Conservation (phyloP, 2,888 invertebrate species). For the Penaeus monodon region DNA sequence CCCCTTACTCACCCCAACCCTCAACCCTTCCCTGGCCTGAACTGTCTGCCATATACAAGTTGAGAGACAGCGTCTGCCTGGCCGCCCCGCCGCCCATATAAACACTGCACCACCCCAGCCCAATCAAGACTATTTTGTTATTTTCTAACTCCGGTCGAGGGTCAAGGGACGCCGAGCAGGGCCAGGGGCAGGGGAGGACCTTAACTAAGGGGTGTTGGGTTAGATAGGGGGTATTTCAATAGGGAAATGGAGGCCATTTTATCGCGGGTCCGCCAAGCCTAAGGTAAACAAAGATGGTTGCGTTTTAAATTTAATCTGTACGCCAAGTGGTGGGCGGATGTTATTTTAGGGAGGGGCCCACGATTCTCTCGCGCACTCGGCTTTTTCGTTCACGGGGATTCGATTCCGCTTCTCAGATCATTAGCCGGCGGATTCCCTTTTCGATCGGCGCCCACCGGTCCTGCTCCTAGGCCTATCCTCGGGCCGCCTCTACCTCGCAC, state of each 20-base stretch:
- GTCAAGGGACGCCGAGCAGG: not conserved
- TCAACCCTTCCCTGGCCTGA: no score
- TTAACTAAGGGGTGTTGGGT: conserved; percentile 6
- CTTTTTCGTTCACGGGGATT: conserved; percentile 35
- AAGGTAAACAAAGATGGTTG: conserved; percentile 61
- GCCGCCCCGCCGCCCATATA: no score
- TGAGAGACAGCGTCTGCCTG: no score
- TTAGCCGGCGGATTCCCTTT: not conserved
- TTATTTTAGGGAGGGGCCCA: conserved; percentile 55
- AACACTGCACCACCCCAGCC: no score
- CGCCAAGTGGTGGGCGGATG: conserved; percentile 60
- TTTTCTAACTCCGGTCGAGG: not conserved
- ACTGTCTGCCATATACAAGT: no score
- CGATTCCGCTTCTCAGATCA: conserved; percentile 16
- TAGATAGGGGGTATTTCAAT: conserved; percentile 47
- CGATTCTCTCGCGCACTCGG: conserved; percentile 14
- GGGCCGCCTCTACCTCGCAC: no score
- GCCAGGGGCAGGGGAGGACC: conserved; percentile 1
- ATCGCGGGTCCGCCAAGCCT: conserved; percentile 59
- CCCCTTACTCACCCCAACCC: not conserved
- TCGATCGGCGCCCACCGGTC: no score
- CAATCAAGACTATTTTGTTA: no score
- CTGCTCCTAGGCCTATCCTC: no score
- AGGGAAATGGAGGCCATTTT: conserved; percentile 58
- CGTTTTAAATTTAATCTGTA: conserved; percentile 63